Base-by-base conservation (phyloP, 2,797 vertebrate genomes). In the Taeniopygia guttata region DNA sequence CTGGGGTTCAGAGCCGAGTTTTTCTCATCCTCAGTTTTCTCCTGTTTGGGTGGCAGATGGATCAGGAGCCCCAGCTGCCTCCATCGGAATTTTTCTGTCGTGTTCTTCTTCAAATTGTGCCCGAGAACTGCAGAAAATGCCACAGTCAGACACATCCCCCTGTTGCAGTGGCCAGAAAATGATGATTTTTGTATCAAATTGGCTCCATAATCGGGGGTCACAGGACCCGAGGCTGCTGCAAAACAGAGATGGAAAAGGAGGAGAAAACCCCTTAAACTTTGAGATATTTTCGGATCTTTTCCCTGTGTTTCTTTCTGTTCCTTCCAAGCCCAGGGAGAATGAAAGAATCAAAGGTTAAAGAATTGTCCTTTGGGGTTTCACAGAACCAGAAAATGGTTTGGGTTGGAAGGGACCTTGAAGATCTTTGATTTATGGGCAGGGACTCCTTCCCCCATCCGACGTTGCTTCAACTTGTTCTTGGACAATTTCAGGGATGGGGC, bases 221-320 rank as follows among this genome's bases (percentile, higher is more conserved):
- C 11, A 54, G 18, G 56, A 36, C 6, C 46, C 45, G 67, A 27
- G 40, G 22, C 13, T 16, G 21, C 9, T 26, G 16, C 14, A 11
- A 38, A 43, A 15, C 6, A 30, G 54, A 59, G 16, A 17, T 9
- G 16, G 58, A 13, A 25, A 54, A 25, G 12, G 29, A 40, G 22
- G 21, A 26, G 13, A 10, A 54, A 83, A 22, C 0, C 1, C 5
- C 9, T 9, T 6, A 6, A 46, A 40, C 0, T 62, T 16, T 10
- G 40, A 69, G 40, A 2, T 8, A 1, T 20, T 62, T 54, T 17
- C 1, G 1, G 6, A 10, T 27, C 1, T 22, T 54, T 46, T 15
- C 3, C 22, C 3, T 2, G 3, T 13, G 14, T 59, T 59, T 51
- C 2, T 22, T 62, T 22, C 3, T 26, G 32, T 38, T 38, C 16